These are phyloP conservation scores for Pleuronectes platessa DNA, from an alignment of 2,113 vertebrate species.

Conservation along the genomic window DNA sequence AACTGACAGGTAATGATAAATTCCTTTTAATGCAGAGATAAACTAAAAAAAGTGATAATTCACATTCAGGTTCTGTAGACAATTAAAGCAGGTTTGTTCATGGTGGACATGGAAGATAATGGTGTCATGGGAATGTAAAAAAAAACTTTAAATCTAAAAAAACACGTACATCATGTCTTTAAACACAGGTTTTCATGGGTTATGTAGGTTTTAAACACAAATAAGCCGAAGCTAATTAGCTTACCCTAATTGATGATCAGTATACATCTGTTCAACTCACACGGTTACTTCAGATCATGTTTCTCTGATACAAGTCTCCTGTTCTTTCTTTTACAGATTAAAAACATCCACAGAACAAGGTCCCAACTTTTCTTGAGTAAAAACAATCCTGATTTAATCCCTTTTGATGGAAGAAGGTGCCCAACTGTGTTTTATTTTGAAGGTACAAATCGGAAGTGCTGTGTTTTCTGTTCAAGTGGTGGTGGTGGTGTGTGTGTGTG, in stretches of 20 bases:
- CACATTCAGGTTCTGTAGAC: not conserved
- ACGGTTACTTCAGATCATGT: not conserved
- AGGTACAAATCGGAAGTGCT: conserved; percentile 10
- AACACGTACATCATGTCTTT: no score
- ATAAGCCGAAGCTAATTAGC: not conserved
- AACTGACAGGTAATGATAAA: not conserved
- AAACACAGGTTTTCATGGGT: not conserved
- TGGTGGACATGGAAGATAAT: not conserved
- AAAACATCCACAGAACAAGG: not conserved
- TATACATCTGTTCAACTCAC: not conserved
- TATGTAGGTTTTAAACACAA: not conserved
- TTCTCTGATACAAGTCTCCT: not conserved
- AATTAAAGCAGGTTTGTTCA: not conserved
- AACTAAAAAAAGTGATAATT: not conserved
- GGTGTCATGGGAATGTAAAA: not conserved
- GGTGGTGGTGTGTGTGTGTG: not conserved
- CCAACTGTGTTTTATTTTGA: conserved; percentile 45
- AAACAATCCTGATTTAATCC: no score
- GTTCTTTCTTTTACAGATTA: not conserved
- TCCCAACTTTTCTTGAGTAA: not conserved
- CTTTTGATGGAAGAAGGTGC: no score
- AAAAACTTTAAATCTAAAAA: no score
- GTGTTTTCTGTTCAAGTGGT: not conserved
- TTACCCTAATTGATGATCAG: not conserved
- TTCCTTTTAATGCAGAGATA: not conserved